Percentiles rank a stretch among this genome's conserved stretches.
These are phyloP conservation scores for Micronycteris hirsuta DNA, from an alignment of 2,113 vertebrate genomes.

Conservation along the genomic window DNA sequence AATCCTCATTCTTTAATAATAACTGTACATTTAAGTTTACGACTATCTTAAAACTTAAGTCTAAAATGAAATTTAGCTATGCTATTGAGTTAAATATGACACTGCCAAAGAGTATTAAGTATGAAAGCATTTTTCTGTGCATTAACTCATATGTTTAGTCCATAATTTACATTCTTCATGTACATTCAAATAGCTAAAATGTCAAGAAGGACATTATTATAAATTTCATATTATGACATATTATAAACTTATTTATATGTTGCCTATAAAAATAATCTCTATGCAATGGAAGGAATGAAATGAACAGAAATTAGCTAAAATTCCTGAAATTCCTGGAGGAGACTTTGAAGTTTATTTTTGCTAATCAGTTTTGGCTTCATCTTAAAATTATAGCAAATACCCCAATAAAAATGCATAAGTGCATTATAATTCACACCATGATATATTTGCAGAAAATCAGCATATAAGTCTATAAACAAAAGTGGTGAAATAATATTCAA, in stretches of 20 bases:
- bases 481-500: conserved; percentile 50
- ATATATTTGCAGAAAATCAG: conserved; percentile 32
- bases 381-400: conserved; percentile 44
- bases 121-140: background rate
- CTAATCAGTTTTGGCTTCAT: background rate
- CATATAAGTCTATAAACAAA: conserved; percentile 43
- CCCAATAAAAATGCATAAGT: background rate
- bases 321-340: conserved; percentile 11
- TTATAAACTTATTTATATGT: background rate
- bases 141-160: background rate
- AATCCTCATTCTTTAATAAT: background rate
- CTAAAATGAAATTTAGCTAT: background rate
- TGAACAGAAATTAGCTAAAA: conserved; percentile 18
- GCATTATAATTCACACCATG: conserved; percentile 24
- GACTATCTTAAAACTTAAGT: background rate
- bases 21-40: background rate
- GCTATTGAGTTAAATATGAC: background rate
- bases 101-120: background rate
- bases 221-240: background rate
- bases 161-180: background rate
- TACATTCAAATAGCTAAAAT: background rate
- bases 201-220: background rate
- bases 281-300: background rate
- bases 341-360: background rate
- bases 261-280: background rate